These are phyloP conservation scores for Brachyptera putata DNA, from an alignment of 2,888 invertebrate species.

Conservation along the genomic window DNA sequence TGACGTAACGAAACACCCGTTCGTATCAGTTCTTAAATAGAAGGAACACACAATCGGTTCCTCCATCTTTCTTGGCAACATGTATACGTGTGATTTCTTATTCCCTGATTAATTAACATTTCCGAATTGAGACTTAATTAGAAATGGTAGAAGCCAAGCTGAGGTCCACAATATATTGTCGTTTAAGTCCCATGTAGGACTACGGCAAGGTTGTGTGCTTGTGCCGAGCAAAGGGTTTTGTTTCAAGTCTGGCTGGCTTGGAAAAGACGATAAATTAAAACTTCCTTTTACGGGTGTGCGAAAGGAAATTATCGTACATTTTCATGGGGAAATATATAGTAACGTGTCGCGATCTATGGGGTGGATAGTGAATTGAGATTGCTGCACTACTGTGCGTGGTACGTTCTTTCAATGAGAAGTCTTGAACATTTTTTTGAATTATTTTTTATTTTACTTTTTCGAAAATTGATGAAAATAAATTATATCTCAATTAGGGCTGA, in stretches of 20 bases:
- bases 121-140: slow-evolving; percentile 28
- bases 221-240: neutral
- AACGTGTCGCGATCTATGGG: too few relatives aligned
- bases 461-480: too few relatives aligned
- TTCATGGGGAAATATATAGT: neutral
- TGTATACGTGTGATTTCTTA: slow-evolving; percentile 16
- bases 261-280: slow-evolving; percentile 15
- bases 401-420: too few relatives aligned
- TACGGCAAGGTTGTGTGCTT: neutral
- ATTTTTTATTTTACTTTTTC: too few relatives aligned
- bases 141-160: slow-evolving; percentile 15
- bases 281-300: slow-evolving; percentile 7
- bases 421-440: too few relatives aligned
- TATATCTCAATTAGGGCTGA: too few relatives aligned
- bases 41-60: too few relatives aligned
- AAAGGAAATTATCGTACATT: slow-evolving; percentile 14
- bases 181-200: too few relatives aligned
- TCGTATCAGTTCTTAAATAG: too few relatives aligned
- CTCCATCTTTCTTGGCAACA: slow-evolving; percentile 10
- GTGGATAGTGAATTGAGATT: too few relatives aligned
- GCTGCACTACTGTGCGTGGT: too few relatives aligned
- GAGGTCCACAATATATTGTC: slow-evolving; percentile 15
- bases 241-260: slow-evolving; percentile 4
- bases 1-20: too few relatives aligned
- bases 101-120: slow-evolving; percentile 28